phyloP scores from a whole-genome alignment of 53 echinoderm and acorn worm genomes.

The Stichopus horrens region DNA sequence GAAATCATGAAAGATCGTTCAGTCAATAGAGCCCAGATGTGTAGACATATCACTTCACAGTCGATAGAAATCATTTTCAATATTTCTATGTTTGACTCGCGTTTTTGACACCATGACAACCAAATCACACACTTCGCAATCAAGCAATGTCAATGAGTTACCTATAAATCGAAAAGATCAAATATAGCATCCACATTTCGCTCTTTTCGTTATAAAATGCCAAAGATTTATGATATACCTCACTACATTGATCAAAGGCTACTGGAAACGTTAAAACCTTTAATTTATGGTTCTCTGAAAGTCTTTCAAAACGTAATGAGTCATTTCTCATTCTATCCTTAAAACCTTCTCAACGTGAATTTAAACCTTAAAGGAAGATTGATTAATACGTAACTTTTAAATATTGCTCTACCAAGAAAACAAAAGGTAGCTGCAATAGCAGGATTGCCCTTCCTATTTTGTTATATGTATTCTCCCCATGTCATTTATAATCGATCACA shows the following conservation, averaged over 20 bases:
- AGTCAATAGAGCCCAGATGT: neutral
- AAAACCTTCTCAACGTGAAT: neutral
- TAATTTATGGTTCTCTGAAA: neutral
- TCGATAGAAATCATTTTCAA: neutral
- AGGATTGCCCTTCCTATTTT: too few species aligned
- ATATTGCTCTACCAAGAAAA: too few species aligned
- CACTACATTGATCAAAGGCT: neutral
- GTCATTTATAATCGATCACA: too few species aligned
- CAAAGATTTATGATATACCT: neutral
- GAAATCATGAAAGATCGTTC: neutral
- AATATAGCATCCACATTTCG: neutral
- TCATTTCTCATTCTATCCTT: neutral
- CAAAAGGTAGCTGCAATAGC: too few species aligned
- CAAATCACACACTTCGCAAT: neutral
- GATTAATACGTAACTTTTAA: too few species aligned
- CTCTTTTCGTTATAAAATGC: neutral
- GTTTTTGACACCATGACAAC: neutral
- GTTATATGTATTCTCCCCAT: too few species aligned
- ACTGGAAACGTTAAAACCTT: neutral
- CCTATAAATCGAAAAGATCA: neutral
- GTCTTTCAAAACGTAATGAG: neutral
- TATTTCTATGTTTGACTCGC: neutral
- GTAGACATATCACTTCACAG: neutral
- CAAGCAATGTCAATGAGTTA: neutral
- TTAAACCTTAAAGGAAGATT: neutral